Base-by-base conservation (phyloP, 2,797 vertebrate species). In the Gymnoscopelus microlampas region DNA sequence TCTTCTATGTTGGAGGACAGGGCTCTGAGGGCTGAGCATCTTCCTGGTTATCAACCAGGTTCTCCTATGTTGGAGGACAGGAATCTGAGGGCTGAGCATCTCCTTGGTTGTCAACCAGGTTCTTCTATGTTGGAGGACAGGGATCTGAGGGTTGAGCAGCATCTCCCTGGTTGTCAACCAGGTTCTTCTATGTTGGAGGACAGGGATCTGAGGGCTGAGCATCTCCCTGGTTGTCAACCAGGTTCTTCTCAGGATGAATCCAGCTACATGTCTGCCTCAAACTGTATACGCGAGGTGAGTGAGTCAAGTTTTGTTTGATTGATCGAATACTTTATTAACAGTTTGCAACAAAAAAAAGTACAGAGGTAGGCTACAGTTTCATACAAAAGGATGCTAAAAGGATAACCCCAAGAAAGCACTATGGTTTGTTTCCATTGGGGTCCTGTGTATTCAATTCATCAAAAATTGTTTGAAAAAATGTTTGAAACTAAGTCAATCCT, bases 221-320 rank as follows among this genome's bases (percentile, higher is more conserved):
- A 1, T 26, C 44, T 3, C 50, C 51, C n/a, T 1, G 24, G 60
- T 24, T n/a, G 0, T 73, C 80, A 78, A 29, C 26, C 26, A 29
- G 51, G 74, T 1, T 68, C 75, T 3, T 49, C 39, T 66, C 63
- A 3, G 75, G 76, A 60, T 29, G 15, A 65, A 4, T 39, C 78
- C 15, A 26, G 60, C 78, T 29, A 12, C 70, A n/a, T 48, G 7
- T 35, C 3, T 1, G 35, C 15, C 54, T 4, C 3, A 68, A 7
- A 3, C 48, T 2, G 15, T 39, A 1, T 62, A 29, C 39, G 3
- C 7, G 10, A 13, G 74, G 87, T 89, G 57, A 85, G 83, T 54
- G 4, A 15, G 5, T 6, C 8, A 13, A 63, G 0, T 13, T 19
- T 1, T 19, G 19, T 1, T 19, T 19, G 19, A 19, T 19, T 19